A percentile compares a stretch with the other conserved stretches of the same genome.
These are phyloP conservation scores for Astropecten irregularis DNA, from an alignment of 53 echinoderm and acorn worm species.

Conservation along the genomic window DNA sequence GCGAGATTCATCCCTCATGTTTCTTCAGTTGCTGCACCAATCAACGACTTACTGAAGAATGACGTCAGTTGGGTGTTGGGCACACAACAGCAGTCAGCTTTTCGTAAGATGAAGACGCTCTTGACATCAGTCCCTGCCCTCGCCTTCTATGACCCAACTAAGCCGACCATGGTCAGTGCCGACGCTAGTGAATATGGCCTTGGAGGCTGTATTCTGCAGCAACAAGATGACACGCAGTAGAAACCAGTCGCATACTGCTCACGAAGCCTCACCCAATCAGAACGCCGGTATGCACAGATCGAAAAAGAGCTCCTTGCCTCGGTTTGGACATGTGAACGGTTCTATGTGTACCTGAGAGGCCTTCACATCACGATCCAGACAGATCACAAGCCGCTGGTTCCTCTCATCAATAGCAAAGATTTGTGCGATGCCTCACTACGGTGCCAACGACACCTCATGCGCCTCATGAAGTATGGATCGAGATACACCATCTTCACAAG, in stretches of 20 bases:
- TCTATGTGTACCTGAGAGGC: slow-evolving; percentile 19
- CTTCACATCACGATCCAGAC: not conserved
- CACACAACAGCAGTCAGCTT: not conserved
- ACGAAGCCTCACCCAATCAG: slow-evolving; percentile 53
- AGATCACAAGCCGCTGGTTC: slow-evolving; percentile 3
- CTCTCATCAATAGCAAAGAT: slow-evolving; percentile 12
- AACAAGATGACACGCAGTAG: not conserved
- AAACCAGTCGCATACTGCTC: slow-evolving; percentile 63
- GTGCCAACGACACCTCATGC: too few species aligned
- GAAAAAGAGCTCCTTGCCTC: slow-evolving; percentile 62
- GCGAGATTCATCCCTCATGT: slow-evolving; percentile 21
- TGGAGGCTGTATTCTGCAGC: slow-evolving; percentile 32
- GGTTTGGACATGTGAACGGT: slow-evolving; percentile 62
- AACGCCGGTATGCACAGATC: slow-evolving; percentile 69
- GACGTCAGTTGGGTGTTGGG: slow-evolving; percentile 12
- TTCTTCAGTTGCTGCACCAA: slow-evolving; percentile 27
- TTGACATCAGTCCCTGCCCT: slow-evolving; percentile 25
- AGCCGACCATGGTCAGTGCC: slow-evolving; percentile 24
- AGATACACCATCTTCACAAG: slow-evolving; percentile 21
- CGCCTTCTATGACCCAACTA: slow-evolving; percentile 22
- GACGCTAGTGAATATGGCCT: slow-evolving; percentile 9
- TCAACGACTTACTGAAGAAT: slow-evolving; percentile 28
- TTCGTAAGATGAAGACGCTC: slow-evolving; percentile 4
- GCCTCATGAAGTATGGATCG: slow-evolving; percentile 14
- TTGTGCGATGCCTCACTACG: not conserved